Conservation (phyloP, 2,888 invertebrate species). For the Cyaniris semiargus region DNA sequence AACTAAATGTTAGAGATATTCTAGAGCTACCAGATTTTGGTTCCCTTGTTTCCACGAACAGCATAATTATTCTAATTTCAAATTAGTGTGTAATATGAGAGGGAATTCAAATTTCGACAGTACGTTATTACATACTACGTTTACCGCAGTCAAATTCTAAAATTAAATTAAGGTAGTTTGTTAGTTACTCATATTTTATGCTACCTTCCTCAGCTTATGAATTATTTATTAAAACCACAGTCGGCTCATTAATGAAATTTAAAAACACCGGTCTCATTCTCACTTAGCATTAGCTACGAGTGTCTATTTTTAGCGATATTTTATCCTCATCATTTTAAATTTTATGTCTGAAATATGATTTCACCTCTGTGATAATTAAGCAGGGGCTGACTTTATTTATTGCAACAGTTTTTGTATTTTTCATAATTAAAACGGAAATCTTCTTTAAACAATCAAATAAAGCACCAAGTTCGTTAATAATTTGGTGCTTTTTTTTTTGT, state of each 20-base stretch:
- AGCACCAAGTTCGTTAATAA: neutral
- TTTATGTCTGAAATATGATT: slow-evolving; percentile 3
- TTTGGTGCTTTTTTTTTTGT: no score
- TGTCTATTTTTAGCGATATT: neutral
- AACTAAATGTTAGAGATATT: neutral
- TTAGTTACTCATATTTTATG: slow-evolving; percentile 28
- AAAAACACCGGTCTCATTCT: slow-evolving; percentile 11
- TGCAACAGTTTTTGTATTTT: neutral
- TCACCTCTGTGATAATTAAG: neutral
- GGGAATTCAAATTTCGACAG: slow-evolving; percentile 21
- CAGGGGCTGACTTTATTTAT: neutral
- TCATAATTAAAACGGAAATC: neutral
- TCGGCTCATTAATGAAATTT: slow-evolving; percentile 4
- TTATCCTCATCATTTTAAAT: neutral
- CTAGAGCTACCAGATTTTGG: neutral
- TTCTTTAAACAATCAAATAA: neutral
- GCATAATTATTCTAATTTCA: slow-evolving; percentile 11
- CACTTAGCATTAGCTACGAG: neutral
- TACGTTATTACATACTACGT: neutral
- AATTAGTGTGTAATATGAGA: neutral
- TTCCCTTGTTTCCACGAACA: neutral
- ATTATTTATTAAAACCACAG: slow-evolving; percentile 24
- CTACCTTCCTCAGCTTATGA: slow-evolving; percentile 20
- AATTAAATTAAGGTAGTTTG: slow-evolving; percentile 30
- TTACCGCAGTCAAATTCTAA: slow-evolving; percentile 23